Conservation (phyloP, 2,797 vertebrate species). For the Pseudopleuronectes americanus region DNA sequence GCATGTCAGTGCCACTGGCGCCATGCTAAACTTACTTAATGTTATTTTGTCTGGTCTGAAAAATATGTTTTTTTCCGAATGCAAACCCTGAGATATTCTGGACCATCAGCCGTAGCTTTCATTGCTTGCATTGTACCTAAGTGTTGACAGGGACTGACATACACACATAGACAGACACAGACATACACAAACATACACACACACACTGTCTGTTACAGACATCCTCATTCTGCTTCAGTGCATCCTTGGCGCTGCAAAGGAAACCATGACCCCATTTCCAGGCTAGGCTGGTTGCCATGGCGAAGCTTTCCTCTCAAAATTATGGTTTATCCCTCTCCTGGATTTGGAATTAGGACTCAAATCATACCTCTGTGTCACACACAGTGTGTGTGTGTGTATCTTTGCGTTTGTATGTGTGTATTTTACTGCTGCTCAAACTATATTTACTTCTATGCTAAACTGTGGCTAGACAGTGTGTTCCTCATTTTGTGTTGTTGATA, state of each 20-base stretch:
- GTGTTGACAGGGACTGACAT: slow-evolving; percentile 50
- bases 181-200: slow-evolving; percentile 6
- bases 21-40: slow-evolving; percentile 22
- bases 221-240: slow-evolving; percentile 77
- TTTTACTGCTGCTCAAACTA: neutral
- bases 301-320: slow-evolving; percentile 71
- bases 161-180: neutral
- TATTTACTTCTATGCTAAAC: neutral
- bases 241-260: slow-evolving; percentile 66
- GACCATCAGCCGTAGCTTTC: slow-evolving; percentile 56
- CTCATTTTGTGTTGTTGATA: neutral
- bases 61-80: neutral
- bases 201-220: slow-evolving; percentile 44
- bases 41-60: slow-evolving; percentile 28
- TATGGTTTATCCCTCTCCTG: slow-evolving; percentile 60
- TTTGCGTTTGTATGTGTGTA: neutral
- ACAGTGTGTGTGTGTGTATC: slow-evolving; percentile 2
- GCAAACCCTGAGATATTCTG: slow-evolving; percentile 31
- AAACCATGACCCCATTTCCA: slow-evolving; percentile 80
- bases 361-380: slow-evolving; percentile 54
- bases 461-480: neutral
- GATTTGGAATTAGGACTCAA: slow-evolving; percentile 47
- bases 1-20: slow-evolving; percentile 32
- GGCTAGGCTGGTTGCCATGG: slow-evolving; percentile 71
- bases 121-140: slow-evolving; percentile 52